Evolutionary conservation across 2,113 vertebrate species (phyloP), one percentile per base, ranked within the genome.

Genomic region (Oryzias celebensis): DNA sequence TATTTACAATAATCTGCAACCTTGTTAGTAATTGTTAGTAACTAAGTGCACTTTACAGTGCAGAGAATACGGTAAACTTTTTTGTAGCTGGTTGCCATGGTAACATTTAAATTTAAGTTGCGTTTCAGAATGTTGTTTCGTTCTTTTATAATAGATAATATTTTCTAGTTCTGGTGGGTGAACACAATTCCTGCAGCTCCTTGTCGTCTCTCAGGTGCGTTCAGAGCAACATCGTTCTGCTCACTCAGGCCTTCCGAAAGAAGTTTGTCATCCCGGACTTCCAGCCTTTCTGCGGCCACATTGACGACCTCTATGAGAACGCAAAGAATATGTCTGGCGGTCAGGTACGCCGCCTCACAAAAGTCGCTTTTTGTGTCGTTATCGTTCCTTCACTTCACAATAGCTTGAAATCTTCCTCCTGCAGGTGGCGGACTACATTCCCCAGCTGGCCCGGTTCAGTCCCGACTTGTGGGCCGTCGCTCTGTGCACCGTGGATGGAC

Each of bases 231-330:
- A 99, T 99, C 46, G 97, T 99, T 26, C 89, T 99, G 86, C 93
- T 99, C 70, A 99, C 97, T 31, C 97, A 99, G 91, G 97, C 97
- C 54, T 99, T 99, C 89, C 91, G 97, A 77, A 95, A 97, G 89
- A 99, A 99, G 89, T 99, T 99, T 74, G 97, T 99, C 72, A 96
- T 99, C 90, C 97, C 97, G 24, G 97, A 99, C 90, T 99, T 98
- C 75, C 93, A 95, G 92, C 93, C 96, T 0, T 99, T 99, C 89
- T 90, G 93, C 59, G 95, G 94, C 22, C 97, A 99, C 87, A 95
- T 99, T 2, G 95, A 98, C 81, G 96, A 97, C 3, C 90, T 99
- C 0, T 96, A 92, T 15, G 95, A 95, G 47, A 94, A 87, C 57
- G 97, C 95, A 88, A 98, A 93, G 73, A 95, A 91, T 58, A 87